Evolutionary conservation across 2,888 invertebrate species (phyloP).

Genomic region (Cepaea hortensis): DNA sequence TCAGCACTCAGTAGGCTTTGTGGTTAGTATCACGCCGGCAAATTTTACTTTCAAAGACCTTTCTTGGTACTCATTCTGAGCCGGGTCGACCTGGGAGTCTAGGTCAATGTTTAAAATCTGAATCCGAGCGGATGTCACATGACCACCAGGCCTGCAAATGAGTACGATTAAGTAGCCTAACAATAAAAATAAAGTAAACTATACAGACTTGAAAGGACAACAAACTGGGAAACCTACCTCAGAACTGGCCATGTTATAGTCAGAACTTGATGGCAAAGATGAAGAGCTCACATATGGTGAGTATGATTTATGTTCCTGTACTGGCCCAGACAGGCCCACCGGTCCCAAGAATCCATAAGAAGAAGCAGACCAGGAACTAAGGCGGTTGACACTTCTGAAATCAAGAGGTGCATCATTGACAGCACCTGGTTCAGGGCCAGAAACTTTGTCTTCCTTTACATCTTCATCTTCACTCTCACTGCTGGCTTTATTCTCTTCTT

Average conservation of each 20-base stretch:
- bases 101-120: no score
- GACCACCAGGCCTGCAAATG: no score
- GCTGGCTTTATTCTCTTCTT: background rate
- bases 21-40: no score
- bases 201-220: background rate
- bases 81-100: no score
- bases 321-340: constrained; percentile 35
- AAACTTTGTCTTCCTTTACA: constrained; percentile 26
- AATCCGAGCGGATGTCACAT: no score
- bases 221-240: constrained; percentile 17
- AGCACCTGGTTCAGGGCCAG: constrained; percentile 39
- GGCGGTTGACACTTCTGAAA: constrained; percentile 44
- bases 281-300: constrained; percentile 12
- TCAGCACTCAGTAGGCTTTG: no score
- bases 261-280: constrained; percentile 36
- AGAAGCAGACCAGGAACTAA: constrained; percentile 41
- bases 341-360: constrained; percentile 36
- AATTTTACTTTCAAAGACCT: no score
- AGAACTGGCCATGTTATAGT: constrained; percentile 30
- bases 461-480: constrained; percentile 15
- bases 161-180: no score
- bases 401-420: constrained; percentile 53
- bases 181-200: background rate
- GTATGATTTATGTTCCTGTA: background rate
- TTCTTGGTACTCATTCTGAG: no score